A percentile compares a stretch with the other conserved stretches of the same genome.
Conservation (phyloP, 2,888 invertebrate genomes). For the Autographa gamma region DNA sequence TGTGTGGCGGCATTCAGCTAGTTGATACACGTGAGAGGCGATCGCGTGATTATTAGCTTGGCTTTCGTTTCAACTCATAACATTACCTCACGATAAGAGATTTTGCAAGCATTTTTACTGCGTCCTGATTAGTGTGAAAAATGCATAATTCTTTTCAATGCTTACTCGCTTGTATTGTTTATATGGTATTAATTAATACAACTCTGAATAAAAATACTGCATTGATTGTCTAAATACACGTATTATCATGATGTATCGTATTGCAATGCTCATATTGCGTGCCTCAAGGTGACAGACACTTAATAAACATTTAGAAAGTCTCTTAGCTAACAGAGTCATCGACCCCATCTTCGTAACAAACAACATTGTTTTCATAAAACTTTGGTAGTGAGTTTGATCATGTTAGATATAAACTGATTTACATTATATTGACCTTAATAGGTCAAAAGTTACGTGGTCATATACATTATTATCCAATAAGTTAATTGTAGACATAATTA, state of each 20-base stretch:
- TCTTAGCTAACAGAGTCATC: constrained; percentile 78
- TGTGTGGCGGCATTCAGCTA: constrained; percentile 24
- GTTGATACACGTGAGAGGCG: constrained; percentile 49
- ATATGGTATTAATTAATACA: constrained; percentile 3
- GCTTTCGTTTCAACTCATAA: constrained; percentile 58
- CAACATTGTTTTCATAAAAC: constrained; percentile 40
- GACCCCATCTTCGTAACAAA: constrained; percentile 68
- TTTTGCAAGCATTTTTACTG: constrained; percentile 50
- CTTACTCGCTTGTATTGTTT: background rate
- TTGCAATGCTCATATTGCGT: constrained; percentile 71
- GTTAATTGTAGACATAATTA: constrained; percentile 68
- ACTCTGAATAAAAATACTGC: constrained; percentile 17
- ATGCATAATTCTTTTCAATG: constrained; percentile 20
- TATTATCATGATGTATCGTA: constrained; percentile 41
- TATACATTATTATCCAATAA: constrained; percentile 61
- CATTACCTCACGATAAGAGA: constrained; percentile 57
- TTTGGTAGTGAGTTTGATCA: constrained; percentile 11
- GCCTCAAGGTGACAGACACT: constrained; percentile 85
- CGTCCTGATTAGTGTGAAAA: constrained; percentile 41
- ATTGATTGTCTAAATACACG: constrained; percentile 23
- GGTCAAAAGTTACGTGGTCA: constrained; percentile 39
- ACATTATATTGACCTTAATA: constrained; percentile 38
- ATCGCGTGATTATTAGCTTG: constrained; percentile 48
- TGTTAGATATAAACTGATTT: constrained; percentile 22
- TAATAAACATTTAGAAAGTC: constrained; percentile 87